A percentile compares a stretch with the other conserved stretches of the same genome.
Evolutionary conservation across 2,888 invertebrate genomes (phyloP).

Genomic region (Protonemura montana): DNA sequence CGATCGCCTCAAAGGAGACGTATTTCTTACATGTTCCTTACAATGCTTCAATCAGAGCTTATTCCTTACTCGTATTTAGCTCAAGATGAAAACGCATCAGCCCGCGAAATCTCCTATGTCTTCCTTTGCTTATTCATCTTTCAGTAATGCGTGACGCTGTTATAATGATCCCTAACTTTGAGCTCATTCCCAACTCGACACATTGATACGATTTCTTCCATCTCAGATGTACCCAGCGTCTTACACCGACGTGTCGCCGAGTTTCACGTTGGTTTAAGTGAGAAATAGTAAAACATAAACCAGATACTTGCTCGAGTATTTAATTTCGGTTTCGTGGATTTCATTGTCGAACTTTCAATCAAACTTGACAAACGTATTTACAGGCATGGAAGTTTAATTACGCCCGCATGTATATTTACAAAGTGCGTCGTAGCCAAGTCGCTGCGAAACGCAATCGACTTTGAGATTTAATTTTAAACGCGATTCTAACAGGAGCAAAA

Average conservation of each 20-base stretch:
- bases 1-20: neutral
- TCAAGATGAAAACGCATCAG: neutral
- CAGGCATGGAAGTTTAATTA: neutral
- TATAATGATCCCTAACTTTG: neutral
- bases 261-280: neutral
- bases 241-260: neutral
- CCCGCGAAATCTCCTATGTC: slow-evolving; percentile 7
- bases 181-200: neutral
- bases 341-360: neutral
- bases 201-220: neutral
- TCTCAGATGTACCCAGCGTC: neutral
- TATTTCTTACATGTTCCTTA: neutral
- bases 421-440: neutral
- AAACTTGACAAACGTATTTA: neutral
- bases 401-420: neutral
- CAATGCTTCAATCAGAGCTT: neutral
- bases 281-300: neutral
- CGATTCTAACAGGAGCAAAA: neutral
- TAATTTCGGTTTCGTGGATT: neutral
- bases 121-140: slow-evolving; percentile 1
- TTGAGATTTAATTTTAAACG: neutral
- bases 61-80: neutral
- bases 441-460: neutral
- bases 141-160: neutral
- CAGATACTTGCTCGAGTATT: neutral